phyloP scores from a whole-genome alignment of 2,888 invertebrate species.

The Altica lythri region DNA sequence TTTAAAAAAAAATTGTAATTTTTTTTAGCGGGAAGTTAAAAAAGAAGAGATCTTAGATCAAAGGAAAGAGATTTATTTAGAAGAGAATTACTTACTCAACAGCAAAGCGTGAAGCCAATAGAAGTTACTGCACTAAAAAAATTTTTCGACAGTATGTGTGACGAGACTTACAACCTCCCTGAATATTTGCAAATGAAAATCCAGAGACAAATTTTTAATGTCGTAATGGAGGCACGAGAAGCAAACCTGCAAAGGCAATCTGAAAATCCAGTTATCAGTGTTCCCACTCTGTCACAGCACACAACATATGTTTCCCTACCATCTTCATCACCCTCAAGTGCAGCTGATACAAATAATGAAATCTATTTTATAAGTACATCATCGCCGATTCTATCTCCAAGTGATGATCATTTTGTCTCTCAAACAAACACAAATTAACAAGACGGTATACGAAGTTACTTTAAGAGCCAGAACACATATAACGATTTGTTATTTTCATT shows the following conservation, averaged over 20 bases:
- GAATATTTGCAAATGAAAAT: slow-evolving; percentile 24
- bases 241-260: slow-evolving; percentile 8
- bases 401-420: slow-evolving; percentile 1
- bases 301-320: too few species aligned
- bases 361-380: slow-evolving; percentile 3
- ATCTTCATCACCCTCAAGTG: not conserved
- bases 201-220: slow-evolving; percentile 18
- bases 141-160: slow-evolving; percentile 19
- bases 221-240: slow-evolving; percentile 19
- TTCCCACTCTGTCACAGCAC: too few species aligned
- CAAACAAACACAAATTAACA: slow-evolving; percentile 1
- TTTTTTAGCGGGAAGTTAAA: too few species aligned
- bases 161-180: slow-evolving; percentile 6
- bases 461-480: too few species aligned
- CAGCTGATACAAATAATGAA: slow-evolving; percentile 3
- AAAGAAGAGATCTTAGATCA: slow-evolving; percentile 17
- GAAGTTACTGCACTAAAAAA: slow-evolving; percentile 21
- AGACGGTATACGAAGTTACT: too few species aligned
- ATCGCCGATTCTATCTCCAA: slow-evolving; percentile 3
- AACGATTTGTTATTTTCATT: too few species aligned
- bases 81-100: slow-evolving; percentile 6
- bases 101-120: slow-evolving; percentile 3
- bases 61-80: slow-evolving; percentile 15
- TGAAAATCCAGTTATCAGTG: too few species aligned
- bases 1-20: too few species aligned